Base-by-base conservation (phyloP, 2,797 vertebrate species). In the Artibeus jamaicensis region DNA sequence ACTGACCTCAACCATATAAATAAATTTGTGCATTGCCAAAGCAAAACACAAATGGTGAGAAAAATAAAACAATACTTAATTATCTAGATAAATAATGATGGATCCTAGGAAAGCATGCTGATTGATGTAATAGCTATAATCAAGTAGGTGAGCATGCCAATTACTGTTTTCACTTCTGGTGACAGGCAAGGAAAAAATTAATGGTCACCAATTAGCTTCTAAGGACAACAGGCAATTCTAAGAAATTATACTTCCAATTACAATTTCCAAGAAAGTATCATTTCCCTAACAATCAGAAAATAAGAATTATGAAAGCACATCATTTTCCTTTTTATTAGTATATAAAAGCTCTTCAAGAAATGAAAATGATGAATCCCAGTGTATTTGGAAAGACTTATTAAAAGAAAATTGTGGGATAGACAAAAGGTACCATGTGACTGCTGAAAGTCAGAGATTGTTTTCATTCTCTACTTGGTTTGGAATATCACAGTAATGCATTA, bases 91-190 rank as follows among this genome's bases (percentile, higher is more conserved):
- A 96, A 96, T 95, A 73, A 91, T 68, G 83, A 76, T 53, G 53
- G 91, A 93, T 6, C 14, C 32, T 94, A 96, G 50, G 48, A 91
- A 93, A 91, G n/a, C 42, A 91, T 96, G 83, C 37, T 96, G 88
- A 95, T 89, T 94, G 93, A 93, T 93, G 15, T 84, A 96, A 96
- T 57, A 95, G 59, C 82, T 95, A 91, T 84, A 96, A 95, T 95
- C 89, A 95, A 86, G 57, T 81, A 93, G 86, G 83, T 93, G 65
- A 95, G 48, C 22, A 77, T 93, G 91, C 70, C 91, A 96, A 86
- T 59, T 93, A 97, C 74, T 95, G 67, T 95, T 97, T 95, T 93
- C 74, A 91, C n/a, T 95, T 95, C 12, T 86, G 78, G 74, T 74
- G 46, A 96, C n/a, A 95, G 76, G 42, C 5, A 94, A 91, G 24